A percentile compares a stretch with the other conserved stretches of the same genome.
Conservation (phyloP, 2,888 invertebrate genomes). For the Erebia epiphron region DNA sequence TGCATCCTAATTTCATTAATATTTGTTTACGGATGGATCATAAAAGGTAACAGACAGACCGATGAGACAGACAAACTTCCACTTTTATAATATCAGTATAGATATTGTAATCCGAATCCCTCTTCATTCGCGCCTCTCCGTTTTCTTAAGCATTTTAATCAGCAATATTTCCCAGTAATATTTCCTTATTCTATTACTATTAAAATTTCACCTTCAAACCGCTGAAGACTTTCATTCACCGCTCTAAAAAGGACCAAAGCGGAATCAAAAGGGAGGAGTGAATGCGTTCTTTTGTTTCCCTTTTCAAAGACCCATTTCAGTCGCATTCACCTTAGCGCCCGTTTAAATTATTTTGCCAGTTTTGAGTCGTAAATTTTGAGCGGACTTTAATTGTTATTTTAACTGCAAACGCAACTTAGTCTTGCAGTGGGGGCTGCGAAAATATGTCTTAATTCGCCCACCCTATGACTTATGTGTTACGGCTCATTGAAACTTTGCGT, state of each 20-base stretch:
- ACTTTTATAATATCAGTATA: slow-evolving; percentile 12
- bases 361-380: slow-evolving; percentile 80
- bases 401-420: slow-evolving; percentile 80
- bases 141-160: slow-evolving; percentile 58
- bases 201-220: slow-evolving; percentile 77
- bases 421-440: slow-evolving; percentile 65
- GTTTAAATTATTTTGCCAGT: slow-evolving; percentile 80
- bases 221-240: slow-evolving; percentile 57
- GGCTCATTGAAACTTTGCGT: slow-evolving; percentile 50
- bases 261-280: slow-evolving; percentile 57
- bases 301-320: slow-evolving; percentile 71
- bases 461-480: slow-evolving; percentile 74
- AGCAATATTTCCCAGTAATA: slow-evolving; percentile 75
- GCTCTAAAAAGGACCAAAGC: slow-evolving; percentile 66
- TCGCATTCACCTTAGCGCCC: slow-evolving; percentile 65
- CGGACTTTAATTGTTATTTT: slow-evolving; percentile 83
- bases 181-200: slow-evolving; percentile 75
- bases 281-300: slow-evolving; percentile 76
- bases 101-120: slow-evolving; percentile 38
- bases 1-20: too few relatives aligned
- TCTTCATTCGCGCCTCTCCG: slow-evolving; percentile 38
- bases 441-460: slow-evolving; percentile 80
- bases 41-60: too few relatives aligned
- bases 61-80: too few relatives aligned
- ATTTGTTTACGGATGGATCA: too few relatives aligned